Conservation (phyloP, 2,113 vertebrate species). For the Tautogolabrus adspersus region DNA sequence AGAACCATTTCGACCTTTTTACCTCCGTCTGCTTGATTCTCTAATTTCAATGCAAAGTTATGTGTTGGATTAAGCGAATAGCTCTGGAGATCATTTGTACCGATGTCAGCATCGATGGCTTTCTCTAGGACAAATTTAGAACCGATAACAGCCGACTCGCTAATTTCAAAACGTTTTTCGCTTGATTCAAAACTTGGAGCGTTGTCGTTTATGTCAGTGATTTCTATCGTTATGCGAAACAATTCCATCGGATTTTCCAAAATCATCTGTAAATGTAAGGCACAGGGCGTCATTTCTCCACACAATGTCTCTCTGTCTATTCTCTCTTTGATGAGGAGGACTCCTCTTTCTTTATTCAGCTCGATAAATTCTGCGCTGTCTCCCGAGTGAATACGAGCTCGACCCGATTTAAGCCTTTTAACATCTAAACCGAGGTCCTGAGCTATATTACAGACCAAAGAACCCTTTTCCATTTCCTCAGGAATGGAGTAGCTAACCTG, state of each 20-base stretch:
- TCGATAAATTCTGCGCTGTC: conserved; percentile 79
- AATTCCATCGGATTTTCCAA: conserved; percentile 74
- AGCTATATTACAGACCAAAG: conserved; percentile 78
- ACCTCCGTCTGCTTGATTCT: conserved; percentile 55
- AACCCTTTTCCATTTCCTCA: conserved; percentile 79
- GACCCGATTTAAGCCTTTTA: conserved; percentile 68
- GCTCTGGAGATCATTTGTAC: conserved; percentile 72
- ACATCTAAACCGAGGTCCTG: conserved; percentile 80
- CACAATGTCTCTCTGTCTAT: conserved; percentile 84
- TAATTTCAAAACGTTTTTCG: conserved; percentile 67
- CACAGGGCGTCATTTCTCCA: conserved; percentile 73
- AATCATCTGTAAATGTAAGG: conserved; percentile 73
- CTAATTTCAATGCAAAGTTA: conserved; percentile 74
- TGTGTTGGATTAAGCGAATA: conserved; percentile 81
- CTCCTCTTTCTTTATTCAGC: conserved; percentile 54
- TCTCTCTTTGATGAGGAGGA: conserved; percentile 65
- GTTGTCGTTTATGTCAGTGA: conserved; percentile 78
- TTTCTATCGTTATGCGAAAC: conserved; percentile 71
- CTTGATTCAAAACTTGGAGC: conserved; percentile 57
- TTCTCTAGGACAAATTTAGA: conserved; percentile 59
- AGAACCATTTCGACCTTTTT: conserved; percentile 74
- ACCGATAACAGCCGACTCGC: conserved; percentile 48
- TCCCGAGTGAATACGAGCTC: conserved; percentile 78
- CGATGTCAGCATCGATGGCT: conserved; percentile 64
- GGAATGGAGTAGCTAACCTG: conserved; percentile 65